A percentile compares a stretch with the other conserved stretches of the same genome.
These are phyloP conservation scores for Illadopsis cleaveri DNA, from an alignment of 2,113 vertebrate genomes.

Conservation along the genomic window DNA sequence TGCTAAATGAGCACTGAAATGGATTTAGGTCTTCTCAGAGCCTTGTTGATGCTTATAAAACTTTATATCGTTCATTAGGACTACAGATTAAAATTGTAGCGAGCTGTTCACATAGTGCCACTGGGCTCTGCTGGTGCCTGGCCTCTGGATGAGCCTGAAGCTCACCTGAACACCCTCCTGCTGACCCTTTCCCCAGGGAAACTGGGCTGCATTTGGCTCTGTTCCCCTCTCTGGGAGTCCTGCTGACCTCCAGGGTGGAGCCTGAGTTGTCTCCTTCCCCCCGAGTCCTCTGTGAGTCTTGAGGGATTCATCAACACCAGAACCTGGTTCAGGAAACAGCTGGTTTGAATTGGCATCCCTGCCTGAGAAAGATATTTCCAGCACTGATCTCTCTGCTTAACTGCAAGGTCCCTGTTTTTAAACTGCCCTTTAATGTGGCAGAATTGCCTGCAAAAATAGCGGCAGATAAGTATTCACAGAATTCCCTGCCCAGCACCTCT, in stretches of 20 bases:
- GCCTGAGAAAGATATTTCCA: not conserved
- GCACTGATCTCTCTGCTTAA: not conserved
- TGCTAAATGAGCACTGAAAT: slow-evolving; percentile 85
- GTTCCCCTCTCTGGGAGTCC: not conserved
- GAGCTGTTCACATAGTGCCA: not conserved
- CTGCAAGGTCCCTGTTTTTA: not conserved
- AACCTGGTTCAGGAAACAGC: not conserved
- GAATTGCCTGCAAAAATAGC: not conserved
- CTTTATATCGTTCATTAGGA: slow-evolving; percentile 72
- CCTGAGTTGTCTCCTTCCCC: not conserved
- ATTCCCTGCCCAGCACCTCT: not conserved
- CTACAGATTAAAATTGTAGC: slow-evolving; percentile 26
- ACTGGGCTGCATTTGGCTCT: not conserved
- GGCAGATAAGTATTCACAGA: too few relatives aligned
- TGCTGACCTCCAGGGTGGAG: not conserved
- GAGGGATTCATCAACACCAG: not conserved
- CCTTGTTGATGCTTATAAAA: slow-evolving; percentile 73
- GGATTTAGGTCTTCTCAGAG: slow-evolving; percentile 72
- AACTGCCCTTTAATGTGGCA: not conserved
- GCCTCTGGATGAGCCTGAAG: not conserved
- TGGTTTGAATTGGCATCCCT: not conserved
- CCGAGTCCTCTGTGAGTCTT: rapidly evolving
- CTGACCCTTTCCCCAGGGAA: not conserved
- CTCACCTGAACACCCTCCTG: not conserved
- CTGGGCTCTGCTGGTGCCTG: not conserved